A percentile compares a stretch with the other conserved stretches of the same genome.
phyloP scores from a whole-genome alignment of 2,113 vertebrate species.

The Pogonocichla stellata region DNA sequence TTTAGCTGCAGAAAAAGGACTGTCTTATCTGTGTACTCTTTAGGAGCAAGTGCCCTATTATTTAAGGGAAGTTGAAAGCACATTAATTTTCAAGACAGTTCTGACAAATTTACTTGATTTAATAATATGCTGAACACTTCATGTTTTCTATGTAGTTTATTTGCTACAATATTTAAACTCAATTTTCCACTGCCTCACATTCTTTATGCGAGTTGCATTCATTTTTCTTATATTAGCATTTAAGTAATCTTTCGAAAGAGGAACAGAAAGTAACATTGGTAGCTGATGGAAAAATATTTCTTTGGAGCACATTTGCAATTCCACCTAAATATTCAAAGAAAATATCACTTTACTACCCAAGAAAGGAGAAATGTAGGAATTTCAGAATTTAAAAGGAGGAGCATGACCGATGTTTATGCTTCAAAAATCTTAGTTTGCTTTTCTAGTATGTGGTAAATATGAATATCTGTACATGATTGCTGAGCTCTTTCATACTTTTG shows the following conservation, averaged over 20 bases:
- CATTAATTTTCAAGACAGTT: neutral
- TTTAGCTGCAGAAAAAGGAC: neutral
- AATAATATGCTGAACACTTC: neutral
- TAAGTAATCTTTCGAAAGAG: neutral
- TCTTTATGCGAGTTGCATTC: neutral
- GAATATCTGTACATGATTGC: neutral
- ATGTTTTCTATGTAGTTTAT: neutral
- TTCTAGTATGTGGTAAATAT: neutral
- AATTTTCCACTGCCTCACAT: neutral
- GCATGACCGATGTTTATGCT: neutral
- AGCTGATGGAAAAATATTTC: neutral
- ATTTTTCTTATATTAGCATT: neutral
- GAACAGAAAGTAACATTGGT: neutral
- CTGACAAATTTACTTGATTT: neutral
- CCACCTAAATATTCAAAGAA: neutral
- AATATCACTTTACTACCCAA: neutral
- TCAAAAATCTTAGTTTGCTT: neutral
- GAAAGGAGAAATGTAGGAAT: neutral
- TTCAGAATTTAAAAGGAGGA: neutral
- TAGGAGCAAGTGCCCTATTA: neutral
- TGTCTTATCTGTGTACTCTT: neutral
- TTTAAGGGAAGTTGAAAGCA: neutral
- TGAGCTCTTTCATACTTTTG: neutral
- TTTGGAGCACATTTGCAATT: neutral
- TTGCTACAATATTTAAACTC: neutral